Evolutionary conservation across 2,888 invertebrate genomes (phyloP).

Genomic region (Drosophila ustulata): DNA sequence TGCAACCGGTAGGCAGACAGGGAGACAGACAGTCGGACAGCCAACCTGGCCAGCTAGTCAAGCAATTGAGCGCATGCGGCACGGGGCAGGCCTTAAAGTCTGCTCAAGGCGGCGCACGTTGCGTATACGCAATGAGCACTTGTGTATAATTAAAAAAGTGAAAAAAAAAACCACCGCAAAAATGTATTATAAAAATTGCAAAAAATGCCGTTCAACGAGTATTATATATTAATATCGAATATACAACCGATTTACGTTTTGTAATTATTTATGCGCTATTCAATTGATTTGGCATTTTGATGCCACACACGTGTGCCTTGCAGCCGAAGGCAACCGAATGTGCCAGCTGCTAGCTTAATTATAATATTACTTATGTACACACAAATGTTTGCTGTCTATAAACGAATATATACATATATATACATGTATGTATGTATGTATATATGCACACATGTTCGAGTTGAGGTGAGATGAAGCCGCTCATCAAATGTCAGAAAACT

Average conservation of each 20-base stretch:
- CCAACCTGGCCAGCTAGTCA: slow-evolving; percentile 7
- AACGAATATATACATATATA: slow-evolving; percentile 1
- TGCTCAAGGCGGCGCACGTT: slow-evolving; percentile 57
- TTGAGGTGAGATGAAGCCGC: slow-evolving; percentile 22
- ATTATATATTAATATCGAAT: slow-evolving; percentile 19
- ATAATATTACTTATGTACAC: slow-evolving; percentile 17
- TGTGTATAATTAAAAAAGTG: slow-evolving; percentile 64
- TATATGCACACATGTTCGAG: slow-evolving; percentile 1
- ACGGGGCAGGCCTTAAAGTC: slow-evolving; percentile 19
- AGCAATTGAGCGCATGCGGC: slow-evolving; percentile 9
- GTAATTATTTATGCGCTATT: slow-evolving; percentile 26
- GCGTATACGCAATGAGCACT: slow-evolving; percentile 72
- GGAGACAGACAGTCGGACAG: slow-evolving; percentile 8
- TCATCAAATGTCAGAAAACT: slow-evolving; percentile 58
- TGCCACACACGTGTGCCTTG: slow-evolving; percentile 68
- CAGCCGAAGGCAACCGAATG: slow-evolving; percentile 38
- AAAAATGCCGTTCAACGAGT: slow-evolving; percentile 57
- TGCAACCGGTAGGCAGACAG: slow-evolving; percentile 58
- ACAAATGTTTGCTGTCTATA: neutral
- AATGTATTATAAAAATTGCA: slow-evolving; percentile 23
- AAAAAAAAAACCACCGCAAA: slow-evolving; percentile 30
- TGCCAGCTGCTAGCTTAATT: slow-evolving; percentile 39
- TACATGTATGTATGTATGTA: neutral
- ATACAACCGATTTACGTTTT: slow-evolving; percentile 6
- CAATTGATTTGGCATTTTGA: slow-evolving; percentile 74